Base-by-base conservation (phyloP, 2,113 vertebrate species). In the Jaculus jaculus region DNA sequence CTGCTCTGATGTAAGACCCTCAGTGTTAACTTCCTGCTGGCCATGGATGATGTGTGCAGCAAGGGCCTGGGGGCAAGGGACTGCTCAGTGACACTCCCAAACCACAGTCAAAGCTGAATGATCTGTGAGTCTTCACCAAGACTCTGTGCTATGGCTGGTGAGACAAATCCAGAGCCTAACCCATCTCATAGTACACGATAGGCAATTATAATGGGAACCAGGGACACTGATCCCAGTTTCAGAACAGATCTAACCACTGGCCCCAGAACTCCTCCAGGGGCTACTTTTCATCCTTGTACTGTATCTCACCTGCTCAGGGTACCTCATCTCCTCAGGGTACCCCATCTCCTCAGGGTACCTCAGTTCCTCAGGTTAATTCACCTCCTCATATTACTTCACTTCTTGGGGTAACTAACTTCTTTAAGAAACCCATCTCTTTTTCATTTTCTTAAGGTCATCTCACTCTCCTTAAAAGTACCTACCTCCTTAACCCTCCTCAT, bases 11-110 rank as follows among this genome's bases (percentile, higher is more conserved):
- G 32, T 26, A 51, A 37, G 58, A 42, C 92, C 94, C 95, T 94
- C 90, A 83, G 20, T 34, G 7, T 21, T 10, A 0, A 54, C 28
- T 7, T 66, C 10, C 54, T 24, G 51, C 32, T 0, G 75, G 23
- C 30, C 24, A 11, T 1, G 0, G 30, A 8, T 5, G 11, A 6
- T 2, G 10, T n/a, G 13, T 16, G 20, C 13, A 5, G 32, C 42
- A 1, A 26, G 39, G 32, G 39, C 11, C 71, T 26, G 30, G 7
- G 7, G 72, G 11, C 54, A 18, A 21, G 17, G 85, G 37, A 18
- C 47, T 86, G 66, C 32, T 17, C 23, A 4, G 17, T 63, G 65
- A 2, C 10, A 68, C 61, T 23, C n/a, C 58, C 51, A 1, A 32
- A 42, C 10, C 20, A 66, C 65, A 66, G 37, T 37, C 26, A 0